These are phyloP conservation scores for Coelopa frigida DNA, from an alignment of 1,140 invertebrate species.

Conservation along the genomic window DNA sequence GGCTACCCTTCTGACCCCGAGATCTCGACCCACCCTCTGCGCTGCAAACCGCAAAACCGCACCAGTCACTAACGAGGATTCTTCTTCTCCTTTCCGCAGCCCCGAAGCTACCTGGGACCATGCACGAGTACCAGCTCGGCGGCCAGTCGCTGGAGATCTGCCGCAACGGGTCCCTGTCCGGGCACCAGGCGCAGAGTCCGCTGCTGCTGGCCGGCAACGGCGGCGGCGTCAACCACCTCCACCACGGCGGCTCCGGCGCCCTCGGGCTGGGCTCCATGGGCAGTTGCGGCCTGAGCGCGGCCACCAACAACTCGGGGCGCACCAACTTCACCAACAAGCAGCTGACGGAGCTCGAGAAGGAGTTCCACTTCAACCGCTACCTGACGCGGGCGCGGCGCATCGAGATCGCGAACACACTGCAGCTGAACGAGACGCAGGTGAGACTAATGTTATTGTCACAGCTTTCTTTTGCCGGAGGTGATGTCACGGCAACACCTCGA, in stretches of 20 bases:
- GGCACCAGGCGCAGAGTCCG: conserved; percentile 40
- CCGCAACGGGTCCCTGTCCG: conserved; percentile 20
- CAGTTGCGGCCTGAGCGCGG: conserved; percentile 30
- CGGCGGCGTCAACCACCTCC: conserved; percentile 1
- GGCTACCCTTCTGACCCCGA: too few relatives aligned
- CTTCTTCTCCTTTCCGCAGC: conserved; percentile 44
- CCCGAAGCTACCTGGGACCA: conserved; percentile 56
- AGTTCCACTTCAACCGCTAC: conserved; percentile 99
- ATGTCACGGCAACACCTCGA: background rate
- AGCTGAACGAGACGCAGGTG: conserved; percentile 93
- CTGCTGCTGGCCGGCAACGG: conserved; percentile 37
- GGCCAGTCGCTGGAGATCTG: conserved; percentile 38
- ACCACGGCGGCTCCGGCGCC: conserved; percentile 1
- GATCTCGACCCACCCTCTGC: too few relatives aligned
- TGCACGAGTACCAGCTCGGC: conserved; percentile 42
- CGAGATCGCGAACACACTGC: conserved; percentile 92
- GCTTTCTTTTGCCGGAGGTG: background rate
- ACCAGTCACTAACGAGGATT: background rate
- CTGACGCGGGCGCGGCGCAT: conserved; percentile 91
- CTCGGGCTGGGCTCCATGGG: conserved; percentile 17
- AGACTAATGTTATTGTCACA: conserved; percentile 18
- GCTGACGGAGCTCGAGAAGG: conserved; percentile 96
- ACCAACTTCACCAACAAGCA: conserved; percentile 99
- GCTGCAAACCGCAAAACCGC: too few relatives aligned
- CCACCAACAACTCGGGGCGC: conserved; percentile 75